A percentile compares a stretch with the other conserved stretches of the same genome.
phyloP scores from a whole-genome alignment of 2,113 vertebrate genomes.

The Phylloscopus trochiloides region DNA sequence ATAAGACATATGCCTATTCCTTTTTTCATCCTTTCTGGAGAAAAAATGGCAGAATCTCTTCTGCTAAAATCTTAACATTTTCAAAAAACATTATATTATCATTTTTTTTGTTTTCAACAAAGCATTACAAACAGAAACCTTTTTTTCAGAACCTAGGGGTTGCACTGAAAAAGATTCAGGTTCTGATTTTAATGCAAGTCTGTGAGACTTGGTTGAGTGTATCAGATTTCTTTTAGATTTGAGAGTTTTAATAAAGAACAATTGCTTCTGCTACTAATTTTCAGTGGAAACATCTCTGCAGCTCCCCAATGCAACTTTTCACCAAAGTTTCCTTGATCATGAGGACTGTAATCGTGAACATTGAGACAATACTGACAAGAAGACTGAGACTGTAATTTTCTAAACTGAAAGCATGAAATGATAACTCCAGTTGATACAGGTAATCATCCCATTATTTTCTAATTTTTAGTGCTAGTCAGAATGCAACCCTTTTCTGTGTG shows the following conservation, averaged over 20 bases:
- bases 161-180: background rate
- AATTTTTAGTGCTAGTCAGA: background rate
- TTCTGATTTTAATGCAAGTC: background rate
- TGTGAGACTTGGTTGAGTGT: background rate
- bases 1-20: accelerated
- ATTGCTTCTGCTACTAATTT: background rate
- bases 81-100: accelerated
- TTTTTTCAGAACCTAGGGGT: background rate
- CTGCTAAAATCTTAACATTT: background rate
- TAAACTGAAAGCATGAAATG: background rate
- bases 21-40: background rate
- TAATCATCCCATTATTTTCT: background rate
- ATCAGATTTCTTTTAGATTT: background rate
- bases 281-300: background rate
- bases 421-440: background rate
- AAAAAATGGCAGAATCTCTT: background rate
- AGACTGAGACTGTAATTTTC: background rate
- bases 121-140: accelerated
- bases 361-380: background rate
- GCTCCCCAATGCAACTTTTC: background rate
- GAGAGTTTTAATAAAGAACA: background rate
- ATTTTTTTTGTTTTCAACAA: background rate
- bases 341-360: background rate
- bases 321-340: background rate
- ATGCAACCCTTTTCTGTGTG: background rate